Percentiles rank a stretch among this genome's conserved stretches.
Evolutionary conservation across 2,888 invertebrate genomes (phyloP).

Genomic region (Thumatha senex): DNA sequence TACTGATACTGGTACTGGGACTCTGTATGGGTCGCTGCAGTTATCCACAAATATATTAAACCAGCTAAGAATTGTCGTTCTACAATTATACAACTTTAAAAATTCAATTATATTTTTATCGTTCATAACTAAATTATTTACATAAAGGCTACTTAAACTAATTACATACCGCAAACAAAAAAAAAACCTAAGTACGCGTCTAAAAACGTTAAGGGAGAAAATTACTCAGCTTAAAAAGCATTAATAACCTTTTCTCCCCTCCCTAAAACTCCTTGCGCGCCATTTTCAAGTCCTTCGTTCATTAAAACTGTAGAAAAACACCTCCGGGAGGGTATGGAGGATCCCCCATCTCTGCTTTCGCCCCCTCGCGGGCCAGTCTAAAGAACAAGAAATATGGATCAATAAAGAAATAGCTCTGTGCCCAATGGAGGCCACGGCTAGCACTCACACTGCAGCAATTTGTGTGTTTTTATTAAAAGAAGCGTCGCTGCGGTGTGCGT

Average conservation of each 20-base stretch:
- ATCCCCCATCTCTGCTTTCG: constrained; percentile 23
- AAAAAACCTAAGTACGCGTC: constrained; percentile 48
- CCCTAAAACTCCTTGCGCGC: constrained; percentile 58
- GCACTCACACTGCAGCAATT: constrained; percentile 61
- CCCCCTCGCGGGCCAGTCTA: constrained; percentile 66
- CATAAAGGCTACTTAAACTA: too few species aligned
- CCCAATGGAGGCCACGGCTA: constrained; percentile 79
- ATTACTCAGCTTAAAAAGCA: constrained; percentile 79
- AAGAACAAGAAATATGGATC: constrained; percentile 85
- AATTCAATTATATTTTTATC: too few species aligned
- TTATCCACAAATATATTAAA: too few species aligned
- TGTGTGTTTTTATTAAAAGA: constrained; percentile 41
- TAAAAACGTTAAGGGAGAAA: constrained; percentile 64
- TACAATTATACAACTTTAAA: too few species aligned
- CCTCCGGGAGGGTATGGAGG: constrained; percentile 50
- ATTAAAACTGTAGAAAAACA: constrained; percentile 83
- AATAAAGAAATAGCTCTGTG: constrained; percentile 83
- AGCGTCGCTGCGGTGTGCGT: constrained; percentile 32
- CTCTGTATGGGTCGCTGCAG: too few species aligned
- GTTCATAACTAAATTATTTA: too few species aligned
- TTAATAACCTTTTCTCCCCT: constrained; percentile 74
- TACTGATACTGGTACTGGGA: too few species aligned
- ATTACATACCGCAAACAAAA: constrained; percentile 28
- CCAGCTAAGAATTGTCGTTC: too few species aligned
- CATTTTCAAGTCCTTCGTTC: constrained; percentile 71